Base-by-base conservation (phyloP, 2,113 vertebrate species). In the Bubalus kerabau region DNA sequence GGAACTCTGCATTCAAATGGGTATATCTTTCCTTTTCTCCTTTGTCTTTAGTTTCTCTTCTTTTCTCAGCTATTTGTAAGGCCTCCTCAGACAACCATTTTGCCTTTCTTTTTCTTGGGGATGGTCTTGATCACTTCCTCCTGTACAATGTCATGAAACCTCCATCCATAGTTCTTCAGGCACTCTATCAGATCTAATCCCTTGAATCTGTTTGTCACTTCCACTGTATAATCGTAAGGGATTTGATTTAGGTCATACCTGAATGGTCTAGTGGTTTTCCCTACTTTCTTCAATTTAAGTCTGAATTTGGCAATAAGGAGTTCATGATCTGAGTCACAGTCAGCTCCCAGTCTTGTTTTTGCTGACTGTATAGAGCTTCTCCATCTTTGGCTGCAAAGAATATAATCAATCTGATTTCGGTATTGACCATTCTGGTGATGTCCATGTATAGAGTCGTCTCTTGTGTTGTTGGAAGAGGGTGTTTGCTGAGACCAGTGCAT, bases 401-500 rank as follows among this genome's bases (percentile, higher is more conserved):
- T 71, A 40, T 40, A 40, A 71, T 71, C 67, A 71, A 23, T 40
- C 67, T 71, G n/a, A 23, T 71, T 71, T 71, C 0, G 0, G 67
- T 71, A 3, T 71, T 40, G 67, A 71, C 67, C n/a, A 71, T 23
- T 71, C 64, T 40, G 67, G 67, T 23, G 67, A 36, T 40, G 19
- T 71, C 67, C n/a, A 12, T 71, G 9, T 71, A 1, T 71, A 71
- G 64, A 71, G 64, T 71, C 5, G 0, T 71, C n/a, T 40, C 19
- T 71, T 71, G 67, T 36, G n/a, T 36, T 71, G 64, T 71, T 71
- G 19, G 67, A 71, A 71, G n/a, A 71, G 67, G 10, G 67, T 40
- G 19, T 71, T 71, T 71, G 67, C 19, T 71, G 23, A 40, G n/a
- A 40, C 19, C 19, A 40, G n/a, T 23, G n/a, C 10, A 6, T 36